Evolutionary conservation across 2,113 vertebrate genomes (phyloP).

Genomic region (Speoplatyrhinus poulsoni): DNA sequence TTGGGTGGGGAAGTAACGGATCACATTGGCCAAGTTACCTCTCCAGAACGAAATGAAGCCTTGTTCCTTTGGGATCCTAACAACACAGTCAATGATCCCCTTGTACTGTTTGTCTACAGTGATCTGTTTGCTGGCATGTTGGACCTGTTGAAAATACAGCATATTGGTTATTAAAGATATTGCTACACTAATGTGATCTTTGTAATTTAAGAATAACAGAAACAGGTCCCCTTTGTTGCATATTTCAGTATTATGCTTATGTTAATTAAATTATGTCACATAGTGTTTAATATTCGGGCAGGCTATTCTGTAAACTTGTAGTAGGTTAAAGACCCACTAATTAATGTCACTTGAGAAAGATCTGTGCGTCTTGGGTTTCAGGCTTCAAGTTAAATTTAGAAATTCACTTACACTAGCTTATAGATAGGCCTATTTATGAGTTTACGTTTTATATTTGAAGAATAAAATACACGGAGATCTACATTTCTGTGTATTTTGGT

Average conservation of each 20-base stretch:
- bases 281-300: not conserved
- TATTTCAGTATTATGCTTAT: not conserved
- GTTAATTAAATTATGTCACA: not conserved
- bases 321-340: conserved; percentile 18
- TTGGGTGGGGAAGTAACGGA: conserved; percentile 99
- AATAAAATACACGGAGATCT: not conserved
- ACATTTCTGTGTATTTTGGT: not conserved
- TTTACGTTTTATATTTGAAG: conserved; percentile 12
- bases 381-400: conserved; percentile 75
- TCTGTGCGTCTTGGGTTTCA: conserved; percentile 69
- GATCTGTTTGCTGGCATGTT: conserved; percentile 98
- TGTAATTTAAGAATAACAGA: not conserved
- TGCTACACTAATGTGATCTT: not conserved
- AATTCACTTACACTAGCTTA: conserved; percentile 45
- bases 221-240: not conserved
- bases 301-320: conserved; percentile 18
- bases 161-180: not conserved
- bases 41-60: conserved; percentile 97
- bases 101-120: conserved; percentile 92
- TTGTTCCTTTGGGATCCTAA: conserved; percentile 96
- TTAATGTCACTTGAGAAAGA: conserved; percentile 53
- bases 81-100: conserved; percentile 93
- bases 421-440: conserved; percentile 23
- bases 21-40: conserved; percentile 98
- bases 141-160: conserved; percentile 79